phyloP scores from a whole-genome alignment of 2,797 vertebrate species.

The Lutjanus argentimaculatus region DNA sequence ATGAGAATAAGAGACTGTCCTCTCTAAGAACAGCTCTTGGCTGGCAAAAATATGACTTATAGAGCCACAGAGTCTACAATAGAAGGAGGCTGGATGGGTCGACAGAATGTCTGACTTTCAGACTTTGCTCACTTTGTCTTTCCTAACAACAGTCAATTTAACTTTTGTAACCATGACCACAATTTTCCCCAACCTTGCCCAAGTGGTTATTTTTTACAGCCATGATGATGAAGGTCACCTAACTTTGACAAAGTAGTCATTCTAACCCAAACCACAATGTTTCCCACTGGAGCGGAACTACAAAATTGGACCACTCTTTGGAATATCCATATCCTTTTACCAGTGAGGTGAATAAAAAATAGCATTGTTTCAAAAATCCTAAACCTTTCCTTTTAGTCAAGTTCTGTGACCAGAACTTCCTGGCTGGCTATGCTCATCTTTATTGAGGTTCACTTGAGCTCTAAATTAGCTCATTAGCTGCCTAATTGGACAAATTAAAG shows the following conservation, averaged over 20 bases:
- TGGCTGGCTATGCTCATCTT: conserved; percentile 59
- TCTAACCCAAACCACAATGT: background rate
- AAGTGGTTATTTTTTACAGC: background rate
- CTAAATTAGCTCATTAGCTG: conserved; percentile 84
- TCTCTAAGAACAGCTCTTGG: no score
- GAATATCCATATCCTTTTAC: conserved; percentile 1
- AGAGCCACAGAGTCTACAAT: background rate
- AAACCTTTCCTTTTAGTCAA: conserved; percentile 46
- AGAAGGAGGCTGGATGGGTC: background rate
- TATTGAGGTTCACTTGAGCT: conserved; percentile 84
- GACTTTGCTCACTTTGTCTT: background rate
- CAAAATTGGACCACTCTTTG: background rate
- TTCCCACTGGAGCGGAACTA: background rate
- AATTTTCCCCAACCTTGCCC: background rate
- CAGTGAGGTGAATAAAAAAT: conserved; percentile 1
- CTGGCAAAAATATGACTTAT: no score
- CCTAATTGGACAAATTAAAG: conserved; percentile 87
- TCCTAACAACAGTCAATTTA: no score
- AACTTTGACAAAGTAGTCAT: background rate
- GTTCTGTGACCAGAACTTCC: conserved; percentile 51
- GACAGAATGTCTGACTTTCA: background rate
- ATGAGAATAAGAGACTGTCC: background rate
- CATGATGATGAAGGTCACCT: background rate
- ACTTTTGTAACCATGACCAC: background rate
- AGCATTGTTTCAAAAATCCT: conserved; percentile 9